These are phyloP conservation scores for Bombylius discolor DNA, from an alignment of 2,888 invertebrate species.

Conservation along the genomic window DNA sequence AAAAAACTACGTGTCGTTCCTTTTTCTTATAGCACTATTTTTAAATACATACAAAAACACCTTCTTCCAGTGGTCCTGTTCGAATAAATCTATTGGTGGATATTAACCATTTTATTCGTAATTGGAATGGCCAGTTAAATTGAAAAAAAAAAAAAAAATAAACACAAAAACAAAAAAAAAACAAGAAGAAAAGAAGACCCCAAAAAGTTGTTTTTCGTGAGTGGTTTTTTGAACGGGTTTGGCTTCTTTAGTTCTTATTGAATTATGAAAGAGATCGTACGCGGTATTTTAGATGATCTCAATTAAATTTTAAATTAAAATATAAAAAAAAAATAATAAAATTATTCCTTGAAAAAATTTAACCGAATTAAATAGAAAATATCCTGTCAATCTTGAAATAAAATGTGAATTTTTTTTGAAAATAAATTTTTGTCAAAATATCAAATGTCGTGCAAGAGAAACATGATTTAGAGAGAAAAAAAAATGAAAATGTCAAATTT, in stretches of 20 bases:
- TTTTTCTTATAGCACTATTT: too few species aligned
- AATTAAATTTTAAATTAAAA: neutral
- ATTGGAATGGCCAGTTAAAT: constrained; percentile 16
- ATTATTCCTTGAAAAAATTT: too few species aligned
- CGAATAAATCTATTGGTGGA: neutral
- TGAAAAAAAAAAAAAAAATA: constrained; percentile 18
- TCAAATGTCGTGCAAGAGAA: too few species aligned
- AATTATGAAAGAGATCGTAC: constrained; percentile 35
- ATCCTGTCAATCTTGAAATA: too few species aligned
- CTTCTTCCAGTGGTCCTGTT: constrained; percentile 1
- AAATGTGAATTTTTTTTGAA: too few species aligned
- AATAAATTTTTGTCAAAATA: too few species aligned
- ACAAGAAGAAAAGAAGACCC: neutral
- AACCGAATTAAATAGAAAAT: too few species aligned
- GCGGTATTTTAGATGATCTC: constrained; percentile 10
- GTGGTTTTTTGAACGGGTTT: constrained; percentile 32
- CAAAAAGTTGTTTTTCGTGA: constrained; percentile 13
- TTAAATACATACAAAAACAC: too few species aligned
- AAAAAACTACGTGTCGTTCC: too few species aligned
- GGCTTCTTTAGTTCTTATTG: constrained; percentile 34
- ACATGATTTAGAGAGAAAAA: too few species aligned
- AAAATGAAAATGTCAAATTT: too few species aligned
- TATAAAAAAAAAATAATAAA: too few species aligned
- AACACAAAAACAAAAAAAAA: neutral
- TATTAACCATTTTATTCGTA: neutral